Evolutionary conservation across 2,888 invertebrate genomes (phyloP).

Genomic region (Camponotus fellah): DNA sequence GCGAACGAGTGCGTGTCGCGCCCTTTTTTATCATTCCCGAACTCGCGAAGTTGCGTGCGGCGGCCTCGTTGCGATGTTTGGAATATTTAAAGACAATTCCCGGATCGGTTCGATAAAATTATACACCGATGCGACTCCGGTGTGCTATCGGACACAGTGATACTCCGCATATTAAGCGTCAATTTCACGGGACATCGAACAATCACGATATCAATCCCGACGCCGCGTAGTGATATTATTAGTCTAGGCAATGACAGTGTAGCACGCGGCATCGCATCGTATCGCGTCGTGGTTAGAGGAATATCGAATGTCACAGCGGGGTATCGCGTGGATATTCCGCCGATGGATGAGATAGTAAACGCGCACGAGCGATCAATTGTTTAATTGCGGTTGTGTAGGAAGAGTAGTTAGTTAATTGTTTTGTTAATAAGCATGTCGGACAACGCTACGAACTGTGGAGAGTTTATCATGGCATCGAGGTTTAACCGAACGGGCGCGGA

Average conservation of each 20-base stretch:
- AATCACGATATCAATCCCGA: slow-evolving; percentile 17
- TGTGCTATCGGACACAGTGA: neutral
- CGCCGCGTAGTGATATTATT: slow-evolving; percentile 20
- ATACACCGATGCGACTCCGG: neutral
- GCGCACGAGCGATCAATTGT: slow-evolving; percentile 15
- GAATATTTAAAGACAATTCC: slow-evolving; percentile 19
- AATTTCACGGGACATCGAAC: slow-evolving; percentile 42
- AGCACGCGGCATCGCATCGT: slow-evolving; percentile 10
- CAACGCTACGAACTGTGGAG: neutral
- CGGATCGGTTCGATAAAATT: slow-evolving; percentile 24
- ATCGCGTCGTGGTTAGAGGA: slow-evolving; percentile 14
- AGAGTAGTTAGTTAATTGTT: slow-evolving; percentile 19
- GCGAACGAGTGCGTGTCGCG: slow-evolving; percentile 24
- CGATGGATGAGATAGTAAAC: neutral
- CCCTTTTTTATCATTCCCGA: slow-evolving; percentile 40
- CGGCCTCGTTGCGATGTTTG: neutral
- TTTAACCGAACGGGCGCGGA: slow-evolving; percentile 23
- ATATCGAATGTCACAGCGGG: slow-evolving; percentile 28
- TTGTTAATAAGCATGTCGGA: slow-evolving; percentile 39
- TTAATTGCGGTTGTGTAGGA: slow-evolving; percentile 33
- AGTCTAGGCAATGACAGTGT: slow-evolving; percentile 15
- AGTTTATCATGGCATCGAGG: slow-evolving; percentile 39
- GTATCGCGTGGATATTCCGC: neutral
- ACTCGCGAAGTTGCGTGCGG: slow-evolving; percentile 26
- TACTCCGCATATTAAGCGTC: slow-evolving; percentile 30